These are phyloP conservation scores for Sarcophaga variegata DNA, from an alignment of 2,888 invertebrate genomes.

Conservation along the genomic window DNA sequence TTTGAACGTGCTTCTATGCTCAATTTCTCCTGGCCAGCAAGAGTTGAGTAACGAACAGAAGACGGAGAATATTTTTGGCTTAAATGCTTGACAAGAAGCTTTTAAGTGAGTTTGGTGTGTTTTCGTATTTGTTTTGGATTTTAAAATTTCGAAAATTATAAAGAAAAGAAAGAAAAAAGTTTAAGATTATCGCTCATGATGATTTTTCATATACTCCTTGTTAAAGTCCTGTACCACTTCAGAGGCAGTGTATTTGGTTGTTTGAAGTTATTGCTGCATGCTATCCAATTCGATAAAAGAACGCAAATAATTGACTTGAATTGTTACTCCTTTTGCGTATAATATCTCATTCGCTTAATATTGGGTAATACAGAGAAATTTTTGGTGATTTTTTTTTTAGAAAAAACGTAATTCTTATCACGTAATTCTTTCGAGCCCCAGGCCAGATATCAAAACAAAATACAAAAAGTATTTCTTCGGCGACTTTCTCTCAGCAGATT, in stretches of 20 bases:
- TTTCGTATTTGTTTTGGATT: constrained; percentile 10
- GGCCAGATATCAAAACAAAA: too few relatives aligned
- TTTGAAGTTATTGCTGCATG: background rate
- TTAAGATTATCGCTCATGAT: constrained; percentile 40
- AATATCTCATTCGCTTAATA: too few relatives aligned
- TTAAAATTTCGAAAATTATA: background rate
- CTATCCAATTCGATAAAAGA: background rate
- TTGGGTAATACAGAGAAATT: too few relatives aligned
- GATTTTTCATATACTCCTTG: constrained; percentile 50
- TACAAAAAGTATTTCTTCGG: too few relatives aligned
- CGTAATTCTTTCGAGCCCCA: too few relatives aligned
- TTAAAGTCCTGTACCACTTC: background rate
- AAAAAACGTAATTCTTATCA: too few relatives aligned
- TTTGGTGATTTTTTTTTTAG: too few relatives aligned
- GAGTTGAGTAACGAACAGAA: constrained; percentile 16
- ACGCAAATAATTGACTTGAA: too few relatives aligned
- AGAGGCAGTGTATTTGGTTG: background rate
- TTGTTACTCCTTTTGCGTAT: too few relatives aligned
- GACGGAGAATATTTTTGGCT: constrained; percentile 15
- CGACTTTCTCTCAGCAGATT: too few relatives aligned
- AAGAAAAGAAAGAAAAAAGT: background rate
- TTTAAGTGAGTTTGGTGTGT: constrained; percentile 20
- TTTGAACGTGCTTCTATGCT: constrained; percentile 43
- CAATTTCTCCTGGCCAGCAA: constrained; percentile 38
- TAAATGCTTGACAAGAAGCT: constrained; percentile 44